These are phyloP conservation scores for Mimas tiliae DNA, from an alignment of 2,888 invertebrate genomes.

Conservation along the genomic window DNA sequence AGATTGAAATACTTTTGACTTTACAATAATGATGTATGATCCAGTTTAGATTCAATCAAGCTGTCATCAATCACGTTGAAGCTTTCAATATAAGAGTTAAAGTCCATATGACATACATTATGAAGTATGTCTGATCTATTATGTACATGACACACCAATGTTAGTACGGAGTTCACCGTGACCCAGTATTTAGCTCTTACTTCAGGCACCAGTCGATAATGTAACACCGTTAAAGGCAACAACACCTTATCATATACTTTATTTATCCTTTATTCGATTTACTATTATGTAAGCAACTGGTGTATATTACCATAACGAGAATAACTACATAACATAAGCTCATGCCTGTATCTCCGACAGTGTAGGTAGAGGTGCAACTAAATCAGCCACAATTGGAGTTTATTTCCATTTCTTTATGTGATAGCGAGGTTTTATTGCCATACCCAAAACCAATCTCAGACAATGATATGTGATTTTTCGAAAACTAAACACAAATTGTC, in stretches of 20 bases:
- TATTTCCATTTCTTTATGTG: no score
- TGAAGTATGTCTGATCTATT: conserved; percentile 3
- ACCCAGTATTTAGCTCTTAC: conserved; percentile 40
- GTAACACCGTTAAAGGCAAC: conserved; percentile 29
- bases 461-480: no score
- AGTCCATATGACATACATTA: conserved; percentile 7
- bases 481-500: no score
- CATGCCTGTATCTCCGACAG: no score
- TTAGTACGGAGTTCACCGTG: conserved; percentile 45
- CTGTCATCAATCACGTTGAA: not conserved
- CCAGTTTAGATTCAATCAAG: no score
- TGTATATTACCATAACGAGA: conserved; percentile 6
- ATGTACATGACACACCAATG: conserved; percentile 17
- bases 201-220: conserved; percentile 25
- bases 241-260: conserved; percentile 43
- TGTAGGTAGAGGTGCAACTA: no score
- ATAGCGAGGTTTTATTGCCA: no score
- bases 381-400: no score
- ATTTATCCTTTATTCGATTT: conserved; percentile 34
- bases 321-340: not conserved
- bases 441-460: no score
- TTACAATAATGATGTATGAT: no score
- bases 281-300: not conserved
- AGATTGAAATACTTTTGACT: no score
- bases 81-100: not conserved